Percentiles rank a stretch among this genome's conserved stretches.
Conservation (phyloP, 2,797 vertebrate genomes). For the Lerista edwardsae region DNA sequence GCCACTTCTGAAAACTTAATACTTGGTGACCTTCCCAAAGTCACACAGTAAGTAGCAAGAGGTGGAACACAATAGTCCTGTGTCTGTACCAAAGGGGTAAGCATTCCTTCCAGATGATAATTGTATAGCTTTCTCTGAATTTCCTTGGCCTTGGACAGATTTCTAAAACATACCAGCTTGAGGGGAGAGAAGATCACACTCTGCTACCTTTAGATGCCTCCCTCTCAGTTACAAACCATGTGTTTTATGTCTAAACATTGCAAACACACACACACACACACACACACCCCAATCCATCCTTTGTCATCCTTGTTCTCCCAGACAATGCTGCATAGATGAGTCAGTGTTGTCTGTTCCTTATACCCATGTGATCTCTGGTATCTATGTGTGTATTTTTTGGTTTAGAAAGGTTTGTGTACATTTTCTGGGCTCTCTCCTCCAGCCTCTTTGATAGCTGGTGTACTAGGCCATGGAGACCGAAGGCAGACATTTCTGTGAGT, state of each 20-base stretch:
- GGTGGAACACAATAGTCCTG: neutral
- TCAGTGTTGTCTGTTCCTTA: constrained; percentile 11
- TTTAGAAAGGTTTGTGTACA: neutral
- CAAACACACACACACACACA: too few species aligned
- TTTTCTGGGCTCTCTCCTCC: neutral
- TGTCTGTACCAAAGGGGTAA: neutral
- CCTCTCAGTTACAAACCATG: neutral
- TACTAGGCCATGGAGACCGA: neutral
- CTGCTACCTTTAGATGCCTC: neutral
- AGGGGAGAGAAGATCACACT: neutral
- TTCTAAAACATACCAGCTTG: neutral
- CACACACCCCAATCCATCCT: neutral
- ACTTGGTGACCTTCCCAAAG: neutral
- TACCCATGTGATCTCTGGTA: neutral
- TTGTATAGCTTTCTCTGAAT: neutral
- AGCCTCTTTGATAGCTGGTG: neutral
- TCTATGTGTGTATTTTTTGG: neutral
- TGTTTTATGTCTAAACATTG: neutral
- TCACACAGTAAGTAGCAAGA: neutral
- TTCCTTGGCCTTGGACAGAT: neutral
- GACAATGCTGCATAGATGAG: constrained; percentile 12
- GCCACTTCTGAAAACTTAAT: neutral
- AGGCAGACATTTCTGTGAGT: neutral
- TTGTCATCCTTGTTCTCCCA: neutral
- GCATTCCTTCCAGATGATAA: neutral